phyloP scores from a whole-genome alignment of 92 coral and sea anemone genomes.

The Metridium senile region DNA sequence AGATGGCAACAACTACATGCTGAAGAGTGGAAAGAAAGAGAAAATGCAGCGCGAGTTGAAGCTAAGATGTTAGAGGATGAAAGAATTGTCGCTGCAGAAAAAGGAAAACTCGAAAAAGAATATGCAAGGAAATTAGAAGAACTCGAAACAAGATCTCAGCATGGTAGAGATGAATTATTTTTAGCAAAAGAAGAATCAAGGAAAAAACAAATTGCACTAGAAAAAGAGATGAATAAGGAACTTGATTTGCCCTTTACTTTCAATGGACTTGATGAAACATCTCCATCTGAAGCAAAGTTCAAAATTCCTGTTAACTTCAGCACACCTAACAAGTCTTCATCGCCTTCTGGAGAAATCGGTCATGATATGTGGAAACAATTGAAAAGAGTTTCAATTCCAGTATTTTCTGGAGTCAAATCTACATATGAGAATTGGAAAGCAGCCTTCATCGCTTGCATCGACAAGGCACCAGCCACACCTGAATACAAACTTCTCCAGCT shows the following conservation, averaged over 20 bases:
- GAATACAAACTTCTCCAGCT: conserved; percentile 66
- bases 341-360: conserved; percentile 41
- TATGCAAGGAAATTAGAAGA: conserved; percentile 16
- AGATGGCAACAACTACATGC: conserved; percentile 6
- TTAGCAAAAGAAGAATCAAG: conserved; percentile 29
- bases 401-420: conserved; percentile 54
- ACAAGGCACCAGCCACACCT: conserved; percentile 59
- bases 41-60: conserved; percentile 18
- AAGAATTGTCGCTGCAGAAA: conserved; percentile 11
- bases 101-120: conserved; percentile 7
- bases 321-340: conserved; percentile 27
- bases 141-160: conserved; percentile 9
- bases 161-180: conserved; percentile 16
- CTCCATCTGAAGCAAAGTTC: background rate
- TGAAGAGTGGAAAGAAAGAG: conserved; percentile 23
- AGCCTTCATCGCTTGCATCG: conserved; percentile 68
- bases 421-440: conserved; percentile 64
- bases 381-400: conserved; percentile 66
- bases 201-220: conserved; percentile 26
- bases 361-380: conserved; percentile 61
- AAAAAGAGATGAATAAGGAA: conserved; percentile 33
- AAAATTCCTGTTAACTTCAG: conserved; percentile 6
- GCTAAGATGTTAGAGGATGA: conserved; percentile 1
- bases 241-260: conserved; percentile 1
- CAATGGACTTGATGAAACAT: background rate